A percentile compares a stretch with the other conserved stretches of the same genome.
phyloP scores from a whole-genome alignment of 2,888 invertebrate species.

The Mechanitis messenoides region DNA sequence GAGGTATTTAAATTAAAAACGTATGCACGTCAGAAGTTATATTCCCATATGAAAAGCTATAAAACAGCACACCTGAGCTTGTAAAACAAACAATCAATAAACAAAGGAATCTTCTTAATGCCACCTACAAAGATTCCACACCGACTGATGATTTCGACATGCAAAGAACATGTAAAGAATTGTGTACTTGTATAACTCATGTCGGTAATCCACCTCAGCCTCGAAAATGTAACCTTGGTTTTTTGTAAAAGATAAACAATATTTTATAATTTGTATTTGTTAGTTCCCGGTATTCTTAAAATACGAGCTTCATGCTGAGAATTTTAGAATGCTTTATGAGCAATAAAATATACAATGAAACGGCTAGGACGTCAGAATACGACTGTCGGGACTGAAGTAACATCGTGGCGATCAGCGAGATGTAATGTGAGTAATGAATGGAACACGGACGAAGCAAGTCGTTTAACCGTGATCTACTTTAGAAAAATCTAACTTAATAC shows the following conservation, averaged over 20 bases:
- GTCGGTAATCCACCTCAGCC: constrained; percentile 11
- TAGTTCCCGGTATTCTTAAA: constrained; percentile 24
- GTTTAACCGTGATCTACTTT: too few species aligned
- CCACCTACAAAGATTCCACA: not conserved
- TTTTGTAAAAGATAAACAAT: constrained; percentile 15
- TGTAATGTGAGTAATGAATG: constrained; percentile 9
- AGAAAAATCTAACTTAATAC: too few species aligned
- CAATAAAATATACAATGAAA: constrained; percentile 57
- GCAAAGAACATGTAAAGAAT: constrained; percentile 10
- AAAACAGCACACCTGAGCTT: constrained; percentile 31
- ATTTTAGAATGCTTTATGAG: constrained; percentile 55
- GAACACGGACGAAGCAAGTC: not conserved
- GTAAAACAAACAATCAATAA: constrained; percentile 26
- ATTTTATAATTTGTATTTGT: constrained; percentile 25
- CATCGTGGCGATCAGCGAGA: constrained; percentile 33
- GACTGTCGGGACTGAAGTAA: constrained; percentile 44
- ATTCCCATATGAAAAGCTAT: constrained; percentile 1
- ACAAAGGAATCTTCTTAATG: constrained; percentile 21
- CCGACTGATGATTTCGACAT: constrained; percentile 13
- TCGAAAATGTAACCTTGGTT: constrained; percentile 10
- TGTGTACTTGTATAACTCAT: constrained; percentile 11
- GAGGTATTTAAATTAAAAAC: not conserved
- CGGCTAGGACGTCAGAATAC: constrained; percentile 41
- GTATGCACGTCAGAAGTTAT: not conserved
- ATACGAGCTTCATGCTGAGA: constrained; percentile 29